Conservation (phyloP, 2,797 vertebrate genomes). For the Tapirus indicus region DNA sequence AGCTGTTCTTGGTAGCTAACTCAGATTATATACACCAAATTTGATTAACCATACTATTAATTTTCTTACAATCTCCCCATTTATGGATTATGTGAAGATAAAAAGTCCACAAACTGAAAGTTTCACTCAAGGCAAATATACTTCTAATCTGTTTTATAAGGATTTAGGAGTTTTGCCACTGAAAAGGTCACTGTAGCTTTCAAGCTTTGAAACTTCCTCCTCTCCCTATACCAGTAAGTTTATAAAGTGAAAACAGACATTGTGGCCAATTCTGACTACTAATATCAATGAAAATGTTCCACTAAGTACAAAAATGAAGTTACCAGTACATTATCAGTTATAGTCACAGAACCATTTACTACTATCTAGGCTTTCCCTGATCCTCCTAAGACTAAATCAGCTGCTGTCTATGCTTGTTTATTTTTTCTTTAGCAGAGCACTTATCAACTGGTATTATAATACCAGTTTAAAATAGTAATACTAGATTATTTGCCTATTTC, state of each 20-base stretch:
- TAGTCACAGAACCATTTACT: background rate
- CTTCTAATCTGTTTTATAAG: slow-evolving; percentile 24
- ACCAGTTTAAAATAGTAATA: background rate
- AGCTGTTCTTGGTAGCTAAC: background rate
- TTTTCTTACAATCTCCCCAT: background rate
- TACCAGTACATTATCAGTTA: background rate
- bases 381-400: background rate
- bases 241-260: slow-evolving; percentile 23
- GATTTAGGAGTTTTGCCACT: background rate
- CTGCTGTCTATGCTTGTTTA: background rate
- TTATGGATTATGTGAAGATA: background rate
- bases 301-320: background rate
- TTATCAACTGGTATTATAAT: background rate
- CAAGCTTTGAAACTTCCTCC: background rate
- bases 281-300: background rate
- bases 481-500: background rate
- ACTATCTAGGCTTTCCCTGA: background rate
- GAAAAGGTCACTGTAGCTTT: background rate
- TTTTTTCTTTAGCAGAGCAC: background rate
- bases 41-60: background rate
- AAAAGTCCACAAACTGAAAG: background rate
- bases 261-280: background rate
- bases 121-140: background rate
- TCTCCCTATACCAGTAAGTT: background rate
- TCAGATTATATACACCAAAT: background rate